Conservation (phyloP, 1,140 invertebrate species). For the Augochlora pura region DNA sequence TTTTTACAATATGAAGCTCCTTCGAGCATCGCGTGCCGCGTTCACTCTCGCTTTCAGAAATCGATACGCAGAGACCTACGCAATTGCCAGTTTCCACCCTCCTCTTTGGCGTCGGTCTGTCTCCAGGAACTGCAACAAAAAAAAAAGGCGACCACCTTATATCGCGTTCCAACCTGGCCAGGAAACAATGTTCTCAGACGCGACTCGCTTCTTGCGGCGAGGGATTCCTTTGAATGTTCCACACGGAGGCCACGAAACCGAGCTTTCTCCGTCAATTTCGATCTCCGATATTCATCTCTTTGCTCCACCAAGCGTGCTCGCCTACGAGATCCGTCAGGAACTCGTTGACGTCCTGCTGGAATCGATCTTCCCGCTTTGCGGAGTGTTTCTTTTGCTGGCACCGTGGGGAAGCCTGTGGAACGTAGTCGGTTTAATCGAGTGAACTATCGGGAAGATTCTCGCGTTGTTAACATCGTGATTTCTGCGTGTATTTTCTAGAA, state of each 20-base stretch:
- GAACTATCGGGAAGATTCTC: too few relatives aligned
- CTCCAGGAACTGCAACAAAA: neutral
- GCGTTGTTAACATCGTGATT: too few relatives aligned
- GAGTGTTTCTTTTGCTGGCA: neutral
- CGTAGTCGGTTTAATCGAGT: too few relatives aligned
- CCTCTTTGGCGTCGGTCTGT: neutral
- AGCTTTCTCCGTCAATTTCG: neutral
- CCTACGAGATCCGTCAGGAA: neutral
- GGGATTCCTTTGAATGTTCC: conserved; percentile 16
- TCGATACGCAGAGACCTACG: conserved; percentile 33
- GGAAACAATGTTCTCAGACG: conserved; percentile 23
- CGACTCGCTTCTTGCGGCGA: conserved; percentile 5
- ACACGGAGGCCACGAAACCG: neutral
- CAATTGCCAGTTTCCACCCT: neutral
- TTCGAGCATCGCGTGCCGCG: neutral
- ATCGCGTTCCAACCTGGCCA: neutral
- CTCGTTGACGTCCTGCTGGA: neutral
- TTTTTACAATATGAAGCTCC: neutral
- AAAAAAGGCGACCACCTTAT: conserved; percentile 14
- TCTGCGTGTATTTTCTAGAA: too few relatives aligned
- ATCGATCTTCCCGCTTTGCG: neutral
- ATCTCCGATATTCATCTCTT: conserved; percentile 22
- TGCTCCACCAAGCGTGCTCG: conserved; percentile 2
- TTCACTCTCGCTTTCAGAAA: conserved; percentile 36
- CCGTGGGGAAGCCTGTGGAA: too few relatives aligned